Evolutionary conservation across 2,113 vertebrate genomes (phyloP).

Genomic region (Proteles cristata): DNA sequence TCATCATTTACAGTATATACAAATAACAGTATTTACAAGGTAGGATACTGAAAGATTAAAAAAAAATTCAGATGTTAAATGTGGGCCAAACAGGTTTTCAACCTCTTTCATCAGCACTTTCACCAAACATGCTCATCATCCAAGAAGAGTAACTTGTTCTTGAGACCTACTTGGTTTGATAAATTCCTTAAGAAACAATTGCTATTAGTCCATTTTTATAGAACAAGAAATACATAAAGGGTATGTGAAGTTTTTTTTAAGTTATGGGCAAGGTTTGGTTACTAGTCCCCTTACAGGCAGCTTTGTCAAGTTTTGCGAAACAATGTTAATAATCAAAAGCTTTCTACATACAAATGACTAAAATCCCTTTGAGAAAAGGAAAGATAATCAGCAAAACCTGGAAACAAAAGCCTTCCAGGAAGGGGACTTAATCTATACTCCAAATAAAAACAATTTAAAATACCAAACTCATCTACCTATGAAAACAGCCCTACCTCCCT

Average conservation of each 20-base stretch:
- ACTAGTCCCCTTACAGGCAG: background rate
- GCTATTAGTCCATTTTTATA: conserved; percentile 30
- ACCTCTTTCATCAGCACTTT: conserved; percentile 52
- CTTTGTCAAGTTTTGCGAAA: conserved; percentile 32
- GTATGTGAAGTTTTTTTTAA: background rate
- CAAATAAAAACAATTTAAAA: conserved; percentile 44
- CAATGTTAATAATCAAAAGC: conserved; percentile 42
- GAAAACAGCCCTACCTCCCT: conserved; percentile 49
- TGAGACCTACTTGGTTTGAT: background rate
- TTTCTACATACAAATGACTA: background rate
- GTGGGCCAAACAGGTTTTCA: conserved; percentile 43
- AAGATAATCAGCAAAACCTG: conserved; percentile 45
- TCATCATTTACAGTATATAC: conserved; percentile 99
- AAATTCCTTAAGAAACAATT: conserved; percentile 27
- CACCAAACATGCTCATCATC: conserved; percentile 21
- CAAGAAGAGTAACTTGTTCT: conserved; percentile 34
- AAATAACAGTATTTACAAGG: conserved; percentile 99
- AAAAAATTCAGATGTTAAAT: conserved; percentile 68
- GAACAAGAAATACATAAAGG: conserved; percentile 26
- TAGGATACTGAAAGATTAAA: conserved; percentile 88
- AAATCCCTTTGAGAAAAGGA: conserved; percentile 47
- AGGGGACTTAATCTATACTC: conserved; percentile 6
- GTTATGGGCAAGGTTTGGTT: background rate
- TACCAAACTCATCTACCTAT: background rate
- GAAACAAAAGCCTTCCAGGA: conserved; percentile 59